Conservation (phyloP, 2,113 vertebrate genomes). For the Nymphicus hollandicus region DNA sequence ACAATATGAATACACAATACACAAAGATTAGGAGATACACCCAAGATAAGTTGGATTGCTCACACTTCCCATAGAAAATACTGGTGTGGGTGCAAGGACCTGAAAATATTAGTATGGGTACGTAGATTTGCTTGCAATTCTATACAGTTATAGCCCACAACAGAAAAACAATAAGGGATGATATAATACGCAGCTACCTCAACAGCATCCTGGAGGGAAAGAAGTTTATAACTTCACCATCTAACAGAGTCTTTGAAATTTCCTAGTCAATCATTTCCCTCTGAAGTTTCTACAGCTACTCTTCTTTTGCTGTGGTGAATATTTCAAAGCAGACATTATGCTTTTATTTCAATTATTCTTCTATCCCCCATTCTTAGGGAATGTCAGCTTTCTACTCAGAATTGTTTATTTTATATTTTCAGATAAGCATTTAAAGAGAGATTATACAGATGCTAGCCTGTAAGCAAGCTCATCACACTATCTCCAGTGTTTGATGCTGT, state of each 20-base stretch:
- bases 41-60: accelerated
- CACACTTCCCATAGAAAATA: accelerated
- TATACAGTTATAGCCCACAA: accelerated
- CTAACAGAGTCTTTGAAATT: slow-evolving; percentile 30
- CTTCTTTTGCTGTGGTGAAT: slow-evolving; percentile 12
- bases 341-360: slow-evolving; percentile 37
- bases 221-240: not conserved
- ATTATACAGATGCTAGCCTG: not conserved
- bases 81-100: not conserved
- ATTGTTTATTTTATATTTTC: not conserved
- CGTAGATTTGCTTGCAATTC: accelerated
- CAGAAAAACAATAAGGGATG: not conserved
- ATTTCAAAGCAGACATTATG: not conserved
- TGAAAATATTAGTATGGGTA: accelerated
- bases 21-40: accelerated
- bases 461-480: not conserved
- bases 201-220: not conserved
- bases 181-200: not conserved
- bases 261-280: slow-evolving; percentile 27
- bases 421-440: slow-evolving; percentile 5
- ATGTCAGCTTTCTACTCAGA: slow-evolving; percentile 38
- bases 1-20: accelerated
- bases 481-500: not conserved
- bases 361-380: not conserved
- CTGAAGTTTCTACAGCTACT: slow-evolving; percentile 41